Evolutionary conservation across 2,113 vertebrate species (phyloP).

Genomic region (Nothocercus nigrocapillus): DNA sequence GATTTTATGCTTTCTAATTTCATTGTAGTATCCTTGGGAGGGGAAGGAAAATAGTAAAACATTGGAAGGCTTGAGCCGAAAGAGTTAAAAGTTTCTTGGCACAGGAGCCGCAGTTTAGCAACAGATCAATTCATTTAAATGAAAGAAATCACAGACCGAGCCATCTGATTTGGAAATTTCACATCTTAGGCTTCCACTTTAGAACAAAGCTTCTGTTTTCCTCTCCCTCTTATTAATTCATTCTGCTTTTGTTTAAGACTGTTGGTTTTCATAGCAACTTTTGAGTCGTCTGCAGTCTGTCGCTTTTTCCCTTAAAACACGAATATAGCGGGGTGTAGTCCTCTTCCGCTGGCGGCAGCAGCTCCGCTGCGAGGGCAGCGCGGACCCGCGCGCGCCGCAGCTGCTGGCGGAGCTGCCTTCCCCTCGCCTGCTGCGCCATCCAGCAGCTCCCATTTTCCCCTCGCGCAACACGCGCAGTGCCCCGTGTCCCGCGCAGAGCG

Average conservation of each 20-base stretch:
- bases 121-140: constrained; percentile 86
- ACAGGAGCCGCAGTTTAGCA: constrained; percentile 75
- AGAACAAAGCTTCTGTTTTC: constrained; percentile 61
- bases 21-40: neutral
- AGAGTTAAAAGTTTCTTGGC: constrained; percentile 79
- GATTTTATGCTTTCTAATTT: constrained; percentile 48
- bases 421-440: neutral
- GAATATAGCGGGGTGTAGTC: neutral
- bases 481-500: no score
- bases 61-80: constrained; percentile 19
- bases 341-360: neutral
- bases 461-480: no score
- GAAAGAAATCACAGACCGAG: constrained; percentile 78
- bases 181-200: constrained; percentile 51
- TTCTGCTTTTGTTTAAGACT: neutral
- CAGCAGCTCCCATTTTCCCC: no score
- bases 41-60: neutral
- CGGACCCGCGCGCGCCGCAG: constrained; percentile 35
- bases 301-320: constrained; percentile 2
- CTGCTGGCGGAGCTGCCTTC: constrained; percentile 38
- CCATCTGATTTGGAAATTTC: constrained; percentile 76
- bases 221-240: neutral
- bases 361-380: constrained; percentile 13
- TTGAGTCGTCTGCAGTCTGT: neutral
- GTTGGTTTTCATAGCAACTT: neutral